Evolutionary conservation across 1,140 invertebrate species (phyloP), one percentile per base, ranked within the genome.

Genomic region (Tetramorium parvispinum): DNA sequence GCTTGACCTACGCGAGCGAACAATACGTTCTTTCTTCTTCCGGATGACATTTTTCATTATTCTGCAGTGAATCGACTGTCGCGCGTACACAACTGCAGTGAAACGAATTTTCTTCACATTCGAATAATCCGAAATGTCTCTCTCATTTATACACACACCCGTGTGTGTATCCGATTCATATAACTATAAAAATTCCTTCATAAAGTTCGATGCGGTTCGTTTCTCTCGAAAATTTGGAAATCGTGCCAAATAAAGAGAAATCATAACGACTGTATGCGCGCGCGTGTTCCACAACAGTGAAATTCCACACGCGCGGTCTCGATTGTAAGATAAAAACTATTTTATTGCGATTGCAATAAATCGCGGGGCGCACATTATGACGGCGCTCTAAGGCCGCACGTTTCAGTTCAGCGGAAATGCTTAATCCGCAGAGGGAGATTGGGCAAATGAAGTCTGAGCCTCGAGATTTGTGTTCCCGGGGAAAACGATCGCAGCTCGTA

Each of bases 261-360:
- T 43, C 46, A 32, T 46, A 16, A 24, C 46, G 18, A 71, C 21
- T 32, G 32, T 32, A 32, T 3, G 32, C 32, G 32, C 32, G 76
- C 43, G 43, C 61, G 27, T 3, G 27, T 3, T 32, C 27, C 43
- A 21, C 37, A 43, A 16, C 53, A 10, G 24, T 59, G 16, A 77
- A 46, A 68, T 27, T 65, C n/a, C 13, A n/a, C n/a, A 43, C 49
- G 32, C 16, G 78, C 49, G 49, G 27, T 8, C 13, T n/a, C 32
- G 77, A 81, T 87, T 40, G 57, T 40, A n/a, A 61, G 65, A 87
- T 81, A 65, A 88, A 87, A 86, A 61, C n/a, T 16, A 0, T 79
- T 68, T 65, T 65, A 27, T 51, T 21, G 32, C 55, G 43, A 24
- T 3, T 13, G 53, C n/a, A 51, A 75, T 87, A 65, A 87, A 87